Base-by-base conservation (phyloP, 2,888 invertebrate genomes). In the Troides oblongomaculatus region DNA sequence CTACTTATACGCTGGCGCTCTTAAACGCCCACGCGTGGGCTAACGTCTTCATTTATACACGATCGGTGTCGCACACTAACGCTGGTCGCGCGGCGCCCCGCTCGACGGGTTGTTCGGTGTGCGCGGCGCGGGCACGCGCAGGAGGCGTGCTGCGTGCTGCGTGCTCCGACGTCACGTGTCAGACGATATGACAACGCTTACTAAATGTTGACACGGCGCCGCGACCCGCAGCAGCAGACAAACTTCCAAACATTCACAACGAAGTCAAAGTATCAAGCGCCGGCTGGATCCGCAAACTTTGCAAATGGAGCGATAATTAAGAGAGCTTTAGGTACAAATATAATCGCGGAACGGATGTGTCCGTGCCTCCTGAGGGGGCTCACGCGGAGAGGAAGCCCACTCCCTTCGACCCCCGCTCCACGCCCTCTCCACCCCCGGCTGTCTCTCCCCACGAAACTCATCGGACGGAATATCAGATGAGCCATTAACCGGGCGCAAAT, bases 381-480 rank as follows among this genome's bases (percentile, higher is more conserved):
- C 58, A 23, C 4, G 58, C 21, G 14, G 12, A 14, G 58, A 58
- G 5, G 14, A 23, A 23, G 21, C 8, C 23, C 63, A 53, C 30
- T 30, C 30, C 30, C 30, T 30, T 3, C 30, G 4, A 18, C 2
- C 14, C 2, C 14, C 50, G 18, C 23, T 21, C 21, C 21, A 21
- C 21, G 21, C 21, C 21, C 21, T 21, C 21, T 21, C 2, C 12
- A 10, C 21, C 23, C 21, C 43, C 43, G 39, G 17, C n/a, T 36
- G 18, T 25, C 10, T 12, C 36, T 12, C 36, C 39, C 46, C 18
- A 30, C 46, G 5, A 46, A 61, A 62, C 65, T 72, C 70, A 72
- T 72, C 71, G 74, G 74, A 75, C 75, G 72, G 79, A 79, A 78
- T 79, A 77, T 76, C 75, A 76, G 74, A 78, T 76, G 69, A 72